Base-by-base conservation (phyloP, 2,113 vertebrate species). In the Oreochromis tanganicae region DNA sequence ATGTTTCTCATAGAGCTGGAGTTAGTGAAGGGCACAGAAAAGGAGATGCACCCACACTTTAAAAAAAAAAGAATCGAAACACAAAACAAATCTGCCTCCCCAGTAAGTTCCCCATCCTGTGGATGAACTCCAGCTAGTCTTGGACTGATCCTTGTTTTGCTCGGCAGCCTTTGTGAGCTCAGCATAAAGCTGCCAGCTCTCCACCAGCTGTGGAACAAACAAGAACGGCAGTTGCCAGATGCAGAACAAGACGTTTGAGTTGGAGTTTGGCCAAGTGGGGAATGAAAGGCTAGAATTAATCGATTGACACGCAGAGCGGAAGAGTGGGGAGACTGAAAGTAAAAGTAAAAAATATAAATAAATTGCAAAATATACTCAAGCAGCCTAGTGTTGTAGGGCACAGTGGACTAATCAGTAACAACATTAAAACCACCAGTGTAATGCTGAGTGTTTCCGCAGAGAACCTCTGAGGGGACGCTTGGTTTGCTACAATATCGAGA, bases 231-330 rank as follows among this genome's bases (percentile, higher is more conserved):
- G n/a, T 29, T 48, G 41, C 68, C 68, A 48, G 14, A 48, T 48
- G 68, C 71, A 75, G 21, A 7, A 7, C 9, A 32, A 2, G 71
- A 78, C 5, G 4, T 0, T 19, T 7, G 9, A 48, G 1, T 5
- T 48, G 71, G 71, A 50, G 9, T 78, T 48, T 78, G 71, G 11
- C 41, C 41, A 48, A 48, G 41, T 0, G 41, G 21, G 27, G 27
- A 10, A 46, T 46, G 8, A 73, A 43, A 73, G n/a, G n/a, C n/a
- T 2, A 14, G 12, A 24, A 27, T 48, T 2, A 75, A 27, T 10
- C 16, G 1, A 29, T 0, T 75, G 71, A 50, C 16, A n/a, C 0
- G 59, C 29, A 0, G 29, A 34, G 34, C 0, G 16, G 29, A 61
- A 61, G 41, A 48, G 14, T 75, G 41, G n/a, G 0, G 19, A 14